Evolutionary conservation across 2,113 vertebrate genomes (phyloP).

Genomic region (Zonotrichia leucophrys): DNA sequence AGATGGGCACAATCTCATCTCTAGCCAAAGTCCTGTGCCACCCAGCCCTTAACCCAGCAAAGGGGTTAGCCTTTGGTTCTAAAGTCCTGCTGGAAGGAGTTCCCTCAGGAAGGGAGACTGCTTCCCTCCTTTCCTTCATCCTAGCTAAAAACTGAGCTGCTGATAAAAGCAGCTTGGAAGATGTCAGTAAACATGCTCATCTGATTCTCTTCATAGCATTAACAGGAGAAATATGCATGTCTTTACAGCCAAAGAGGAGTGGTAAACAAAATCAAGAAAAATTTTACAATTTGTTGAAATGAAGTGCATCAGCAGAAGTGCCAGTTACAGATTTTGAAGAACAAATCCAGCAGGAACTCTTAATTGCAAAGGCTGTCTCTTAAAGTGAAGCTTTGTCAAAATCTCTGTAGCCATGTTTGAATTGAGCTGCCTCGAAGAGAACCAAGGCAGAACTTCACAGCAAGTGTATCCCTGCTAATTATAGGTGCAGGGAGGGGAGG

Average conservation of each 20-base stretch:
- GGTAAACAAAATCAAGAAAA: not conserved
- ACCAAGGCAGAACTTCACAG: not conserved
- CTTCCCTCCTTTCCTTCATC: not conserved
- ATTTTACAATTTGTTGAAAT: not conserved
- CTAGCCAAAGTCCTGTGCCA: constrained; percentile 49
- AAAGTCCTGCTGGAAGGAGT: not conserved
- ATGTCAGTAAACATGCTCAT: not conserved
- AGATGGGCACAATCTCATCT: not conserved
- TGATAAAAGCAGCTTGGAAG: not conserved
- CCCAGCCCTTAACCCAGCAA: not conserved
- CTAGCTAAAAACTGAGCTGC: not conserved
- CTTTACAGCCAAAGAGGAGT: not conserved
- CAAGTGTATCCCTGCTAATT: not conserved
- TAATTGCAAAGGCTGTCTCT: not conserved
- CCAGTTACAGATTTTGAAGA: not conserved
- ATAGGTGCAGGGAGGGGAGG: too few species aligned
- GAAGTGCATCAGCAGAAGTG: not conserved
- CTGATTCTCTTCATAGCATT: not conserved
- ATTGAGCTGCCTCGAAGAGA: not conserved
- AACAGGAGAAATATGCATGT: not conserved
- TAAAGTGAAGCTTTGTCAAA: not conserved
- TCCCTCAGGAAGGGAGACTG: not conserved
- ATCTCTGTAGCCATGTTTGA: not conserved
- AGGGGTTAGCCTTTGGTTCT: not conserved
- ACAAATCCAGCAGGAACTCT: not conserved